Evolutionary conservation across 2,797 vertebrate genomes (phyloP), one percentile per base, ranked within the genome.

Genomic region (Gadopsis marmoratus): DNA sequence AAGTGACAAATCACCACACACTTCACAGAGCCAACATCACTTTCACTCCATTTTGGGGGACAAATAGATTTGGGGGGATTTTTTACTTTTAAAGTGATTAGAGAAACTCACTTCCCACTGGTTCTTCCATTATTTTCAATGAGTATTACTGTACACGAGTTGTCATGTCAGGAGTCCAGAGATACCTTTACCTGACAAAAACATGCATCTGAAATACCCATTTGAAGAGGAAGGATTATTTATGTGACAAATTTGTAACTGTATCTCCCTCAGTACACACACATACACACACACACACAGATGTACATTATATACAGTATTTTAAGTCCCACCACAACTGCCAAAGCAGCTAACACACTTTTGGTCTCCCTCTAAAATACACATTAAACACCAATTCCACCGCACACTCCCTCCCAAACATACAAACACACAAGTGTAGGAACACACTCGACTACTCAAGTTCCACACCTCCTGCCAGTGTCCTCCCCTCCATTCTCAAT

Each of bases 1-100:
- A 94, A 94, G 95, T 95, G 95, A 96, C 95, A 96, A 95, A 95
- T 95, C 94, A 94, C 94, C 94, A 90, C 94, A 92, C 92, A 91
- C 92, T 93, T 86, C 89, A 87, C 84, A 92, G 87, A 92, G 93
- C 90, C 86, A 90, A 90, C 90, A 93, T 86, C 91, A 85, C 89
- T 91, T 92, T 91, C 88, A 85, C 80, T 81, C 79, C 87, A 82
- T 93, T 94, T 93, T 92, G 86, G 88, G 87, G 91, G 90, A 84
- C 83, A 82, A 86, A 85, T 74, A 89, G 84, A 86, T 92, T 88
- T 91, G 79, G 86, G 89, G 83, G 72, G 66, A n/a, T n/a, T 83
- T 88, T 91, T 86, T 78, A 91, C 86, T 89, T 92, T 93, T 91
- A 92, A 94, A 93, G 86, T 89, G 91, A 94, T 94, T 93, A 93